Base-by-base conservation (phyloP, 2,797 vertebrate species). In the Ficedula albicollis region DNA sequence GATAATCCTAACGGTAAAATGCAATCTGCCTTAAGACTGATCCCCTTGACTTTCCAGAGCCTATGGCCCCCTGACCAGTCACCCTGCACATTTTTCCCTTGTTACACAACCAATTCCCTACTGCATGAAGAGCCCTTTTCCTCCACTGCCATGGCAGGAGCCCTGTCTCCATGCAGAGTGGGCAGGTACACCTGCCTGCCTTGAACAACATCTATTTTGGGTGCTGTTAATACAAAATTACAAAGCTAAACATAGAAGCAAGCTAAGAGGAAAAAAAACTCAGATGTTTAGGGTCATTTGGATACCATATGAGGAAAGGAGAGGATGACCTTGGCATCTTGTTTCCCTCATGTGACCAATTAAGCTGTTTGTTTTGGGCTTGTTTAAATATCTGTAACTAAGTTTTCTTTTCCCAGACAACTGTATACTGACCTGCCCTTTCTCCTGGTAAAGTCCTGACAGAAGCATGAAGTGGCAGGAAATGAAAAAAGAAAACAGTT, bases 401-500 rank as follows among this genome's bases (percentile, higher is more conserved):
- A 92, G 85, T 69, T 59, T 68, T 90, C 68, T 93, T 89, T 87
- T 95, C 80, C 72, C 56, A 86, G 84, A 93, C 48, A 96, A 84
- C 83, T 79, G 77, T 80, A 76, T 63, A 75, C 38, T 69, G 72
- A 82, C 72, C 41, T 94, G 75, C 84, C 63, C 64, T 70, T 88
- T 76, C 85, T 87, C 72, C 87, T 82, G 60, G 70, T 84, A 87
- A 84, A 90, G 67, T 73, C 38, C 44, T 52, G 51, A 87, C 3
- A 3, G 81, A 95, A 88, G 62, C 72, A 63, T 51, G 43, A 89
- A 87, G 76, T 70, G 34, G n/a, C 73, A 96, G 93, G 87, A 95
- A 95, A 90, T 69, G 10, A 90, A 93, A 73, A 94, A 90, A 76
- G 18, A 90, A 84, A 94, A 93, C 55, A 69, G 41, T 96, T 96